These are phyloP conservation scores for Silvanus unidentatus DNA, from an alignment of 2,888 invertebrate genomes.

Conservation along the genomic window DNA sequence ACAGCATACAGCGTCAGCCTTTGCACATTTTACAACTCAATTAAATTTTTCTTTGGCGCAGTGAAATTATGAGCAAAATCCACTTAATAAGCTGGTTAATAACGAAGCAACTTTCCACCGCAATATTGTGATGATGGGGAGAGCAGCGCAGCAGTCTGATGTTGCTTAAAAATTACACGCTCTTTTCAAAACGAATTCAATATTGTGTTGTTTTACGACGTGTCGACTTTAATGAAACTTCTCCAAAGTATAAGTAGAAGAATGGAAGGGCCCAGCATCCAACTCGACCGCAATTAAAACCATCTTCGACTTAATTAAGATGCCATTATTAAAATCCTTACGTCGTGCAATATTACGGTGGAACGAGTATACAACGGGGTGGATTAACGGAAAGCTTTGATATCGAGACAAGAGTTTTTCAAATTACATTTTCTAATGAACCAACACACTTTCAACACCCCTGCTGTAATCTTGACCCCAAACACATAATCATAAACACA, in stretches of 20 bases:
- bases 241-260: conserved; percentile 28
- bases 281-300: conserved; percentile 44
- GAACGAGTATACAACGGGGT: no score
- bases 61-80: no score
- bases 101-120: no score
- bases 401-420: conserved; percentile 31
- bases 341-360: conserved; percentile 32
- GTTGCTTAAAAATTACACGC: no score
- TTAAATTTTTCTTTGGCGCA: no score
- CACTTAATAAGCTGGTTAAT: no score
- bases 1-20: no score
- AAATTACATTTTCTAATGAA: conserved; percentile 44
- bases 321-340: conserved; percentile 45
- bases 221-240: conserved; percentile 45
- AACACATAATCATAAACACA: conserved; percentile 14
- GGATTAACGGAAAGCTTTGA: no score
- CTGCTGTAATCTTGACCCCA: not conserved
- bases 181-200: conserved; percentile 29
- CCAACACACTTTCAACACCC: conserved; percentile 26
- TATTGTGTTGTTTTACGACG: conserved; percentile 43
- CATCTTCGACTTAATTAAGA: conserved; percentile 47
- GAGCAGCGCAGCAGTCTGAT: no score
- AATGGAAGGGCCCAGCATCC: conserved; percentile 38
- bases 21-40: no score
- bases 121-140: no score